A percentile compares a stretch with the other conserved stretches of the same genome.
Evolutionary conservation across 2,797 vertebrate species (phyloP).

Genomic region (Leptodactylus fallax): DNA sequence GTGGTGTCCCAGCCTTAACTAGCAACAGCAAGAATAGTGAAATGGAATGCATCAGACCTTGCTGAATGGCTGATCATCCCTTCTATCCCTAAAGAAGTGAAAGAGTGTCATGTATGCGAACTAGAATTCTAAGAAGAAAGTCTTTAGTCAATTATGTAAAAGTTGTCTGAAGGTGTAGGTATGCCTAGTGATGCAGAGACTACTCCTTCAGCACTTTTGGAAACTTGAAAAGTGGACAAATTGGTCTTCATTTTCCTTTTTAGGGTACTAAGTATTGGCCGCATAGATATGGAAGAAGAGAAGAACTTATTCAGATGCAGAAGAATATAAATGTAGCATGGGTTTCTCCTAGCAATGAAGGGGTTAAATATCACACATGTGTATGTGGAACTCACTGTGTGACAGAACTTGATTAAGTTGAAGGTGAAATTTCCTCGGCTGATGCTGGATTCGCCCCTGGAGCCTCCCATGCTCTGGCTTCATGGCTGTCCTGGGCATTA

Average conservation of each 20-base stretch:
- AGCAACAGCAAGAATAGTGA: too few relatives aligned
- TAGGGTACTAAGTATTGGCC: background rate
- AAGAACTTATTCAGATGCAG: background rate
- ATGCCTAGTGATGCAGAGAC: background rate
- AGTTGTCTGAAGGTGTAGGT: background rate
- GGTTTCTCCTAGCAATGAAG: background rate
- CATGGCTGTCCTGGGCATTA: slow-evolving; percentile 41
- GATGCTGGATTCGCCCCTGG: slow-evolving; percentile 14
- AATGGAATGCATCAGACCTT: too few relatives aligned
- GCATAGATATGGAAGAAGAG: background rate
- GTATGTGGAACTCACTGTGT: slow-evolving; percentile 3
- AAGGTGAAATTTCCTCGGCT: slow-evolving; percentile 4
- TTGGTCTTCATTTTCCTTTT: background rate
- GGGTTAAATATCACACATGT: slow-evolving; percentile 16
- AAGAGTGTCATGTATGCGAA: background rate
- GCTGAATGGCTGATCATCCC: too few relatives aligned
- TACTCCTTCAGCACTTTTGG: background rate
- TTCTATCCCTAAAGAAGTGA: too few relatives aligned
- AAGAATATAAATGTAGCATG: background rate
- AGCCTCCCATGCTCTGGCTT: slow-evolving; percentile 22
- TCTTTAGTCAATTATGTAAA: background rate
- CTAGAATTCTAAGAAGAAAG: too few relatives aligned
- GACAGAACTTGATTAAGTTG: slow-evolving; percentile 28
- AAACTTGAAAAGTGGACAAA: too few relatives aligned
- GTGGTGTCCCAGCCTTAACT: too few relatives aligned